Base-by-base conservation (phyloP, 53 echinoderm and acorn worm species). In the Patiria pectinifera region DNA sequence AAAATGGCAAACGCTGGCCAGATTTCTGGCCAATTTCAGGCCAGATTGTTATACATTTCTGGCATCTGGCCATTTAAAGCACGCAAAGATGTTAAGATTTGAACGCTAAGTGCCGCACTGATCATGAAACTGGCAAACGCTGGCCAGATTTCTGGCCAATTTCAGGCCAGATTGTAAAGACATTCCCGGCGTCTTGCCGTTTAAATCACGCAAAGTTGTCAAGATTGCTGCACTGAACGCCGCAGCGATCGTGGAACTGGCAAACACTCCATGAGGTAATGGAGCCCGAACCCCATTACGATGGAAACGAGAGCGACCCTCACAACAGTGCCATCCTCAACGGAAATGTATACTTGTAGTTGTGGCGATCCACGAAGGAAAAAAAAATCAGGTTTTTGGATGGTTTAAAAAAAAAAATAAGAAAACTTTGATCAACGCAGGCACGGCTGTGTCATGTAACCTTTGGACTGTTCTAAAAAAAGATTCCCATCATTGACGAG, bases 301-400 rank as follows among this genome's bases (percentile, higher is more conserved):
- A 4, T 18, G 6, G 74, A 23, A n/a, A 74, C 22, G 23, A 74
- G 74, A 24, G 6, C 19, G 74, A 8, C 4, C 22, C 15, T 74
- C 24, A 10, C 24, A 4, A 74, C 19, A 16, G 66, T 66, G 66
- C 66, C 74, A 74, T 74, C 25, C 15, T 74, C 74, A 74, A 18
- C 74, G 74, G 74, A 74, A 74, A 74, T 74, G 24, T 74, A 23
- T 23, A 24, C 74, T 74, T 21, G 24, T 23, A 74, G 22, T 21
- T n/a, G 24, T 74, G 74, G 24, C 74, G 9, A 74, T 74, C 24
- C 9, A 23, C 4, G 74, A n/a, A 10, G 19, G 74, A 74, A 23
- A 24, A 74, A 74, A 74, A 74, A 74, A 74, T 74, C 24, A 74
- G 24, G 74, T 24, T 74, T 74, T 74, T 21, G 21, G 74, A 74